phyloP scores from a whole-genome alignment of 2,888 invertebrate species.

The Polymixis lichenea region DNA sequence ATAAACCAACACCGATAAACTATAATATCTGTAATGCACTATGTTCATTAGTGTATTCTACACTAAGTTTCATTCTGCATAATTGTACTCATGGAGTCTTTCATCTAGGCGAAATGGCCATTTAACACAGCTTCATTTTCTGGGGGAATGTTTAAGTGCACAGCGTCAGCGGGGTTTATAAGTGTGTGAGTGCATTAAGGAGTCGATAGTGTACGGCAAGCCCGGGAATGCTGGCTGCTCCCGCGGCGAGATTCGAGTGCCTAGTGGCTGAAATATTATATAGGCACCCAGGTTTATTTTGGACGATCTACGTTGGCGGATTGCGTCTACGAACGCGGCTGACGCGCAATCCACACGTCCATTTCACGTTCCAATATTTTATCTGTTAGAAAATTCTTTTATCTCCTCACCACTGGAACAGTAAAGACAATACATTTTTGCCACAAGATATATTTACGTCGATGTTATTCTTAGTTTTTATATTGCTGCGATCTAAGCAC shows the following conservation, averaged over 20 bases:
- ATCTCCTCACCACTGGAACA: conserved; percentile 43
- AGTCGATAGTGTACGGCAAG: conserved; percentile 61
- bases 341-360: conserved; percentile 75
- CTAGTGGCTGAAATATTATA: conserved; percentile 82
- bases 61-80: conserved; percentile 18
- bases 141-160: conserved; percentile 54
- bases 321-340: conserved; percentile 80
- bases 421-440: conserved; percentile 40
- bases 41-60: conserved; percentile 37
- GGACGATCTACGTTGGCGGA: conserved; percentile 84
- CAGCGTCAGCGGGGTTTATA: conserved; percentile 47
- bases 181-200: conserved; percentile 56
- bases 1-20: conserved; percentile 72
- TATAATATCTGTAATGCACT: conserved; percentile 50
- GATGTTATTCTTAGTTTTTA: conserved; percentile 30
- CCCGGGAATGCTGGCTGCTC: conserved; percentile 72
- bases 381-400: conserved; percentile 61
- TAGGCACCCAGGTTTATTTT: conserved; percentile 85
- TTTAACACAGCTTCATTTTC: conserved; percentile 20
- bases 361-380: conserved; percentile 73
- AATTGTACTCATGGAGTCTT: conserved; percentile 18
- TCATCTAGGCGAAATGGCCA: conserved; percentile 48
- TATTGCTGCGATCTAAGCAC: conserved; percentile 8
- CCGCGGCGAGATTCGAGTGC: conserved; percentile 73
- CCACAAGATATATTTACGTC: conserved; percentile 24